phyloP scores from a whole-genome alignment of 1,140 invertebrate species.

The Eriosoma lanigerum region DNA sequence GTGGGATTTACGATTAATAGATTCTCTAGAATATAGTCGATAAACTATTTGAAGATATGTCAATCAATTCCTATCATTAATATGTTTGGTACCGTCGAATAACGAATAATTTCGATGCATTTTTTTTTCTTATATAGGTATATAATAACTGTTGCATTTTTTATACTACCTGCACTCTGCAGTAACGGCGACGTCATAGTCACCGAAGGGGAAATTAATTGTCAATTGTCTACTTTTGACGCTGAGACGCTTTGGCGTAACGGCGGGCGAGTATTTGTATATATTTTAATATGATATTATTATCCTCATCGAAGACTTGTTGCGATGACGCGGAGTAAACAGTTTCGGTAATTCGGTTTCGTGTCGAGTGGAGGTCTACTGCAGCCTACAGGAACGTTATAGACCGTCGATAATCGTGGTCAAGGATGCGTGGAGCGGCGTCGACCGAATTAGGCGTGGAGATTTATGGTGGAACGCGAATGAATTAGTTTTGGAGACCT shows the following conservation, averaged over 20 bases:
- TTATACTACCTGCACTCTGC: not conserved
- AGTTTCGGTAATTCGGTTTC: not conserved
- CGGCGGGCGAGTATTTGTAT: not conserved
- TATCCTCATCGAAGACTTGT: too few relatives aligned
- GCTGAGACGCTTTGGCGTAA: not conserved
- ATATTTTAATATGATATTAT: not conserved
- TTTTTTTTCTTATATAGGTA: not conserved
- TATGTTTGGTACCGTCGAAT: too few relatives aligned
- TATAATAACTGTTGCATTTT: not conserved
- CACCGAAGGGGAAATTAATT: too few relatives aligned
- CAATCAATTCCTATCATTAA: too few relatives aligned
- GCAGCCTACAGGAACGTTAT: not conserved
- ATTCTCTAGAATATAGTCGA: slow-evolving; percentile 13
- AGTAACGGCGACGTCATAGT: too few relatives aligned
- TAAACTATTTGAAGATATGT: not conserved
- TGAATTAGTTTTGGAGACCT: slow-evolving; percentile 38
- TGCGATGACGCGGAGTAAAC: not conserved
- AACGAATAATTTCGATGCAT: too few relatives aligned
- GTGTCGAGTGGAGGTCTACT: not conserved
- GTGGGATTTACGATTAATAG: slow-evolving; percentile 13
- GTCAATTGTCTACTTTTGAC: not conserved
- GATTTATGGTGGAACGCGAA: slow-evolving; percentile 29
- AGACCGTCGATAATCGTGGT: slow-evolving; percentile 43
- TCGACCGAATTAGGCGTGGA: slow-evolving; percentile 38
- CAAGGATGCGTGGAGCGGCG: slow-evolving; percentile 15